Evolutionary conservation across 2,888 invertebrate species (phyloP), one percentile per base, ranked within the genome.

Genomic region (Melitaea athalia): DNA sequence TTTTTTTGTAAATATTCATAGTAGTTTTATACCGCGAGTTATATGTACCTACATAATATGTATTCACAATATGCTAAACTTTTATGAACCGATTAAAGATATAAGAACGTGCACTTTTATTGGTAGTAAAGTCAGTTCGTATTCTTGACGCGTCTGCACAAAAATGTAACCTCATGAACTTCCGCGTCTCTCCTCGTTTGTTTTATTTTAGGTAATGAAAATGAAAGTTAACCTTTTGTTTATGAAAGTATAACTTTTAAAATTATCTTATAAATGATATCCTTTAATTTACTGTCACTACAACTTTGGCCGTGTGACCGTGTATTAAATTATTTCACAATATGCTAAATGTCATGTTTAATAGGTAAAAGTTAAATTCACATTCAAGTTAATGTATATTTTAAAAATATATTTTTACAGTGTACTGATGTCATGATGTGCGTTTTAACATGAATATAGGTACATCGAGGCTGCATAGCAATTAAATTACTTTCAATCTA

Each of bases 151-250:
- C 8, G 6, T 55, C 2, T n/a, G 33, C n/a, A 55, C 31, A 33
- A 5, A 33, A 55, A 33, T 14, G 5, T 53, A 31, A 55, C 55
- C 55, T 33, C 33, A 33, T 55, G 55, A 55, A 55, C 55, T 6
- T 55, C 6, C 55, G 31, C n/a, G 31, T 11, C 14, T 53, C 24
- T 24, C 17, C 3, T n/a, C 17, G 15, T 52, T 53, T 24, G 53
- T 53, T 53, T 24, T 53, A 11, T 50, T 50, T 50, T n/a, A 38
- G n/a, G 49, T 15, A 15, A n/a, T 50, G 49, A 50, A 50, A 50
- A 50, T 50, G 49, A 50, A 50, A 50, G 49, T 50, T 50, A 45
- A 45, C 45, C 45, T 45, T 45, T 45, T 14, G 45, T 45, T 45
- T 50, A 50, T 50, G 15, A 17, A 50, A 50, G 24, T 52, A 12